Conservation (phyloP, 2,888 invertebrate genomes). For the Drosophila pseudotakahashii region DNA sequence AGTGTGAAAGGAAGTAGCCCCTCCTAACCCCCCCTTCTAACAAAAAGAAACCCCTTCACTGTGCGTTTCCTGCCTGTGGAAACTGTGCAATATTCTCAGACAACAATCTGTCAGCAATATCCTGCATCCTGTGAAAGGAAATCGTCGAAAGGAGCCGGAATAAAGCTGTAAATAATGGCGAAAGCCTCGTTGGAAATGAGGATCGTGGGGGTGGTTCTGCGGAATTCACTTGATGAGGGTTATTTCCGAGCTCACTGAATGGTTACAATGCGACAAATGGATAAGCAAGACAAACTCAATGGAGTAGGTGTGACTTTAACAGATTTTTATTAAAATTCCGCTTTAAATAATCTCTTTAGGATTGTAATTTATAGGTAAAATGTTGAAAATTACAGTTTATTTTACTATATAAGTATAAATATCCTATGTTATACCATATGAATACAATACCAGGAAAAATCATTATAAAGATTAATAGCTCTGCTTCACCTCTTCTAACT, state of each 20-base stretch:
- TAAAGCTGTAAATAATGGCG: slow-evolving; percentile 9
- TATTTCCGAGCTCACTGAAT: neutral
- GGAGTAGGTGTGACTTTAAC: neutral
- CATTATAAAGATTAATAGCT: neutral
- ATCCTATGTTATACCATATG: no score
- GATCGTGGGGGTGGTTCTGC: neutral
- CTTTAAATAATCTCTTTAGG: neutral
- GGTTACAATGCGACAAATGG: neutral
- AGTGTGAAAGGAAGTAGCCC: slow-evolving; percentile 37
- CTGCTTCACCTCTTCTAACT: neutral
- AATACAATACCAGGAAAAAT: no score
- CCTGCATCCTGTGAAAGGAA: slow-evolving; percentile 48
- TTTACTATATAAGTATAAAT: no score
- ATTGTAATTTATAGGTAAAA: neutral
- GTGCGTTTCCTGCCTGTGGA: slow-evolving; percentile 13
- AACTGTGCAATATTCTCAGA: slow-evolving; percentile 26
- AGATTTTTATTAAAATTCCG: neutral
- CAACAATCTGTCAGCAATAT: slow-evolving; percentile 62
- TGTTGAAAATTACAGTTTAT: no score
- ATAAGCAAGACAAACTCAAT: neutral
- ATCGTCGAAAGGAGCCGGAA: slow-evolving; percentile 7
- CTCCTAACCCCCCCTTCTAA: neutral
- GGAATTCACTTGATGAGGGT: neutral
- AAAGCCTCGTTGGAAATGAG: neutral
- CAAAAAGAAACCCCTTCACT: slow-evolving; percentile 9